Conservation (phyloP, 2,888 invertebrate species). For the Pseudoips prasinana region DNA sequence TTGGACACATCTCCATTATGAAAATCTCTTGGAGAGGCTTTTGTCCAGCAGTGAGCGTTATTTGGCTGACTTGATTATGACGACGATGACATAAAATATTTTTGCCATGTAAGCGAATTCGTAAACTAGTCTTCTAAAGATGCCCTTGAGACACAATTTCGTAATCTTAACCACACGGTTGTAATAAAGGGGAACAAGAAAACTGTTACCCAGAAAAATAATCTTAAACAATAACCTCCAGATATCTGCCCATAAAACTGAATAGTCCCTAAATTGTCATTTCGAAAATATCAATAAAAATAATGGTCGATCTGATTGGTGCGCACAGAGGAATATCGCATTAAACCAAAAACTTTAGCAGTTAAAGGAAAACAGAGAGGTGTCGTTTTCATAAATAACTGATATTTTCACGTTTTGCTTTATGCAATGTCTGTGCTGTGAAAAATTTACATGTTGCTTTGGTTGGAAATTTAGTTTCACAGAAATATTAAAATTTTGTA, state of each 20-base stretch:
- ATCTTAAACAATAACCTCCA: slow-evolving; percentile 1
- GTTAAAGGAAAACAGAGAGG: slow-evolving; percentile 47
- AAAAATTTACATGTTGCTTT: slow-evolving; percentile 19
- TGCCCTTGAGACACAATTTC: not conserved
- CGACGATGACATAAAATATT: too few species aligned
- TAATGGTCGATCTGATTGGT: slow-evolving; percentile 1
- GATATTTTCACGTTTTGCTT: slow-evolving; percentile 19
- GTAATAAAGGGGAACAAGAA: not conserved
- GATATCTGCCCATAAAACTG: slow-evolving; percentile 8
- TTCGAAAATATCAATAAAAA: slow-evolving; percentile 22
- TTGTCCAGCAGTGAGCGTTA: too few species aligned
- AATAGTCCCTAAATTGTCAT: slow-evolving; percentile 10
- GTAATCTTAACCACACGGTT: not conserved
- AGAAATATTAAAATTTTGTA: too few species aligned
- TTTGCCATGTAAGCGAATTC: not conserved
- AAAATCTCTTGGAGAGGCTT: too few species aligned
- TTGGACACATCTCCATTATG: too few species aligned
- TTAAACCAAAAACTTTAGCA: slow-evolving; percentile 37
- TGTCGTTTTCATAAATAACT: slow-evolving; percentile 42
- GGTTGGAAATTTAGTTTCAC: too few species aligned
- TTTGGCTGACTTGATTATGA: too few species aligned
- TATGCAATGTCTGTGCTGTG: slow-evolving; percentile 14
- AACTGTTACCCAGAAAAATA: slow-evolving; percentile 5
- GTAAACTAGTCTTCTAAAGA: not conserved
- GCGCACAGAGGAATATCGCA: slow-evolving; percentile 16